Conservation (phyloP, 1,140 invertebrate genomes). For the Cepaea nemoralis region DNA sequence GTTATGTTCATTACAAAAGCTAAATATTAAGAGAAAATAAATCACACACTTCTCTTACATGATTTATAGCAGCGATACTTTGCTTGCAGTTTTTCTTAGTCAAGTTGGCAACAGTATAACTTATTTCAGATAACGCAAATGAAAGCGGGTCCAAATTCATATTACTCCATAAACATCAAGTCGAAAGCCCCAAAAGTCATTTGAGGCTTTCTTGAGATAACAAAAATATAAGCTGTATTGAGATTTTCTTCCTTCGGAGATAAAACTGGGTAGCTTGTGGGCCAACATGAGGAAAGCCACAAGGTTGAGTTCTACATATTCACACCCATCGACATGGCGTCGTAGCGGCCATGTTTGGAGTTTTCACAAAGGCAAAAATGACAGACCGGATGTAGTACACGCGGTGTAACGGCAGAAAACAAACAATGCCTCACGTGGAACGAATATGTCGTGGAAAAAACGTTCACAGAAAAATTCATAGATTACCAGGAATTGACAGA, state of each 20-base stretch:
- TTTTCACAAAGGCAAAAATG: neutral
- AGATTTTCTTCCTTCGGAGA: constrained; percentile 44
- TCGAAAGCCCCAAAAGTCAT: constrained; percentile 73
- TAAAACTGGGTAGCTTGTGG: constrained; percentile 48
- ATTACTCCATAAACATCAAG: constrained; percentile 84
- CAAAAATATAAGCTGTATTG: constrained; percentile 55
- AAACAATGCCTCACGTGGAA: too few species aligned
- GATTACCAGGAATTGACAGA: too few species aligned
- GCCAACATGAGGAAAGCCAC: constrained; percentile 60
- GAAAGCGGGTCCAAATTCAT: constrained; percentile 98
- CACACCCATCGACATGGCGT: constrained; percentile 65
- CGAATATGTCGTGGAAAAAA: too few species aligned
- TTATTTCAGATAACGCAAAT: constrained; percentile 97
- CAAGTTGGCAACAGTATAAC: constrained; percentile 94
- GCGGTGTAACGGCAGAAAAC: neutral
- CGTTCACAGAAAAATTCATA: too few species aligned
- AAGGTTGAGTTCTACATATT: constrained; percentile 54
- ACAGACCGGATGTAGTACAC: neutral
- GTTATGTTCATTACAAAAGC: neutral
- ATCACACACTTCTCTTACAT: constrained; percentile 75
- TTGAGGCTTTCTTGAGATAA: constrained; percentile 72
- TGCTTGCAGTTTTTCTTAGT: constrained; percentile 94
- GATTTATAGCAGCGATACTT: constrained; percentile 84
- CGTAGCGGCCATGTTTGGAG: constrained; percentile 58
- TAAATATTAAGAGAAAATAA: neutral